Evolutionary conservation across 2,888 invertebrate genomes (phyloP), one percentile per base, ranked within the genome.

Genomic region (Clanis bilineata): DNA sequence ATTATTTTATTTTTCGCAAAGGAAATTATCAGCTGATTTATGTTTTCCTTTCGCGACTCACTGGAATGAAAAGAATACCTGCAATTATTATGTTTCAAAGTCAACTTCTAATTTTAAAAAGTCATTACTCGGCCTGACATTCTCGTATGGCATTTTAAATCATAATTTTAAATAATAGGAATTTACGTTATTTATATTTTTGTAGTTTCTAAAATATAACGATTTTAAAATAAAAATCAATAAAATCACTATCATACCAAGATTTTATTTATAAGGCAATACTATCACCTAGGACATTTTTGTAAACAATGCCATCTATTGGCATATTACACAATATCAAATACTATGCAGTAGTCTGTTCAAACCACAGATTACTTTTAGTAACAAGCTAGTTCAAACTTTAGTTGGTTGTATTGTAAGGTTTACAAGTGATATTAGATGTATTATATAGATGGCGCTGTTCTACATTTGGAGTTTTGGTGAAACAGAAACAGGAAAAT

Each of bases 21-120:
- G 47, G 38, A 58, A 58, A 51, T 58, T 58, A 25, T 58, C 47
- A 51, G 51, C 58, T 58, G 58, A 58, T 47, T 58, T 23, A 25
- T 51, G 39, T 38, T 58, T 58, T 39, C 47, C 47, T 51, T 51
- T 47, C 39, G 38, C 47, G 47, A 45, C 25, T 39, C 45, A 51
- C 39, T 58, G 45, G 45, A 51, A 47, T 57, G 45, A 51, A 47
- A 38, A 45, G 23, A 38, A 38, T 57, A 58, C 47, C 39, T 15
- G 39, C 28, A 58, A 51, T 39, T 58, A 51, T 39, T 58, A 51
- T 58, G 39, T 51, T 25, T 58, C 57, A 57, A 62, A 36, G 54
- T 51, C 38, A 38, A 22, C 10, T 51, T 32, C 43, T 36, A 56
- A 62, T 45, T 59, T 38, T 36, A n/a, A 36, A 39, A 44, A 32